Percentiles rank a stretch among this genome's conserved stretches.
phyloP scores from a whole-genome alignment of 1,140 invertebrate genomes.

The Diabrotica virgifera region DNA sequence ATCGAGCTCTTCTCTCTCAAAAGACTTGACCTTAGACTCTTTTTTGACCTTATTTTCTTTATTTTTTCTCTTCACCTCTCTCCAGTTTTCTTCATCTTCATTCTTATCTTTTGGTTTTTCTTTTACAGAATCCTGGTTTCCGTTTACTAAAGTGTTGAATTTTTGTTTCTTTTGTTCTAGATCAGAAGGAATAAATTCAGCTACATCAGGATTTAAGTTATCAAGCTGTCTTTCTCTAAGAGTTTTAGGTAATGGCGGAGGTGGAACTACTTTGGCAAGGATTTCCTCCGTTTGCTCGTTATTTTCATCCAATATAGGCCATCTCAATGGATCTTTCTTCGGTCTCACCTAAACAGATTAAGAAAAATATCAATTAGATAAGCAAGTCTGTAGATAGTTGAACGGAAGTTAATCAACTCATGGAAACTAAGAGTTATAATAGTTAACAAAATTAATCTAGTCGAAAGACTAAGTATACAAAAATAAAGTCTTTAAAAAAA shows the following conservation, averaged over 20 bases:
- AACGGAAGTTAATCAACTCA: neutral
- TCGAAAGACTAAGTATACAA: slow-evolving; percentile 4
- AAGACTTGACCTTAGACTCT: slow-evolving; percentile 41
- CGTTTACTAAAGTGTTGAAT: slow-evolving; percentile 62
- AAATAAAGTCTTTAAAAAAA: too few species aligned
- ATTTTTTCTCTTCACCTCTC: slow-evolving; percentile 42
- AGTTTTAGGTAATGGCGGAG: slow-evolving; percentile 61
- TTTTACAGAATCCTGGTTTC: slow-evolving; percentile 71
- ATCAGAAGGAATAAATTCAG: slow-evolving; percentile 72
- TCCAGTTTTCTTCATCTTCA: slow-evolving; percentile 37
- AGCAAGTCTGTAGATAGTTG: slow-evolving; percentile 11
- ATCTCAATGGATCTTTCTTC: slow-evolving; percentile 74
- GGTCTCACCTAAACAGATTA: slow-evolving; percentile 66
- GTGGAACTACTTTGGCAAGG: slow-evolving; percentile 60
- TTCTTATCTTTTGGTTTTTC: slow-evolving; percentile 57
- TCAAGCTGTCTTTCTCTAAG: slow-evolving; percentile 31
- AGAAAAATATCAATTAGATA: too few species aligned
- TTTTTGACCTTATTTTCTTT: slow-evolving; percentile 47
- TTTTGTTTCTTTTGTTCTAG: slow-evolving; percentile 63
- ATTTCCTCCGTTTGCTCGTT: slow-evolving; percentile 52
- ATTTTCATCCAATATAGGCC: slow-evolving; percentile 72
- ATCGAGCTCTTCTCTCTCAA: slow-evolving; percentile 81
- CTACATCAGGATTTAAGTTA: slow-evolving; percentile 77
- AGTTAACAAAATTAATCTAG: neutral
- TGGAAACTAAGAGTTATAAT: slow-evolving; percentile 5